Base-by-base conservation (phyloP, 2,888 invertebrate genomes). In the Xanthia icteritia region DNA sequence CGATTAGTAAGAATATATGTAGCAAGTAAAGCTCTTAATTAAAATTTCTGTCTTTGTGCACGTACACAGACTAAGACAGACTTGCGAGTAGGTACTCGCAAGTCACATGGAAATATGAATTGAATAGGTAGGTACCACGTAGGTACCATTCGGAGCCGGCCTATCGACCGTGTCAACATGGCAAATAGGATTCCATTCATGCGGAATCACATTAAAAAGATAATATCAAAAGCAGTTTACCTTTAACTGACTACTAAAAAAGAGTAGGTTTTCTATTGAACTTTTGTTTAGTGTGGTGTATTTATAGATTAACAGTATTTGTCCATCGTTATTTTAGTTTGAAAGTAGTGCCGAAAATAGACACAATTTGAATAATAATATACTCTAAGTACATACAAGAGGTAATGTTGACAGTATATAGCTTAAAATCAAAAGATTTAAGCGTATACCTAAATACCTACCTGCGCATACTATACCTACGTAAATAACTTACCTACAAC, bases 171-270 rank as follows among this genome's bases (percentile, higher is more conserved):
- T 78, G 39, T 73, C 48, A 81, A 73, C 17, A 73, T 36, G 36
- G 9, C 81, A 81, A 51, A 65, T 81, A 81, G 58, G 42, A 42
- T 51, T 65, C 42, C 64, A 73, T 64, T 58, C 73, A 78, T 81
- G 75, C 23, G 42, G 58, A 65, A 73, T 73, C n/a, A 65, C 51
- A 81, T 73, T 73, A 56, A 31, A 66, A 76, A 39, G 73, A 64
- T 79, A 71, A 71, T 6, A 72, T 48, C 39, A 64, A 15, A 15
- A n/a, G 5, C 36, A 51, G 9, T 56, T 80, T 42, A 63, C 56
- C 64, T 63, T 39, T 42, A 51, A 31, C 6, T 23, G n/a, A 23
- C 56, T 31, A 20, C 13, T 15, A 45, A 56, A 63, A 54, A 23
- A 5, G 39, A 48, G 4, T 8, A 17, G 0, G 13, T 63, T 54